phyloP scores from a whole-genome alignment of 2,888 invertebrate genomes.

The Crematogaster levior region DNA sequence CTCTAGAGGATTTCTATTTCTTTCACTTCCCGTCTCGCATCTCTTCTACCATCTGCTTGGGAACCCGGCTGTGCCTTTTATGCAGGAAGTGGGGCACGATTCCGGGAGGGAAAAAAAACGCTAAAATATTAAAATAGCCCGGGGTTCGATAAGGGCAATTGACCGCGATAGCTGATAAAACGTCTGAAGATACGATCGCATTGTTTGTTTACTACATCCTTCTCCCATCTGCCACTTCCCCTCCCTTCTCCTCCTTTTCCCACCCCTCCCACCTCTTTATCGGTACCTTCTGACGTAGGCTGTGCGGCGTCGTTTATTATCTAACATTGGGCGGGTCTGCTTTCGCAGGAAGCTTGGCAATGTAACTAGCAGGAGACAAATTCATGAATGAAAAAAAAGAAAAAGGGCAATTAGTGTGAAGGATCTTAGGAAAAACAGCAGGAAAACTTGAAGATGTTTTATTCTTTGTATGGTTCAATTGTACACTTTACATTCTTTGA shows the following conservation, averaged over 20 bases:
- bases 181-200: background rate
- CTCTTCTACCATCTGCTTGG: background rate
- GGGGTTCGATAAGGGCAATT: background rate
- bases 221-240: too few relatives aligned
- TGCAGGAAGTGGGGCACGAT: background rate
- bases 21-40: background rate
- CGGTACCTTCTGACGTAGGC: constrained; percentile 6
- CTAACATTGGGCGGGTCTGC: constrained; percentile 25
- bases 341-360: background rate
- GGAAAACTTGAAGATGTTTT: background rate
- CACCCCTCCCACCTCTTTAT: background rate
- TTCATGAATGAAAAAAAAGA: background rate
- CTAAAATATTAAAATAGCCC: background rate
- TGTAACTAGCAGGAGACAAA: background rate
- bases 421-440: background rate
- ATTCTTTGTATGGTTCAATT: background rate
- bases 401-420: background rate
- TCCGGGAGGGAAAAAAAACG: background rate
- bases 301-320: constrained; percentile 7
- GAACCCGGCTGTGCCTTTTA: background rate
- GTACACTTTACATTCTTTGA: too few relatives aligned
- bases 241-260: background rate
- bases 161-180: background rate
- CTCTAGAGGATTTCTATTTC: background rate
- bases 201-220: constrained; percentile 26